These are phyloP conservation scores for Teleopsis dalmanni DNA, from an alignment of 1,140 invertebrate genomes.

Conservation along the genomic window DNA sequence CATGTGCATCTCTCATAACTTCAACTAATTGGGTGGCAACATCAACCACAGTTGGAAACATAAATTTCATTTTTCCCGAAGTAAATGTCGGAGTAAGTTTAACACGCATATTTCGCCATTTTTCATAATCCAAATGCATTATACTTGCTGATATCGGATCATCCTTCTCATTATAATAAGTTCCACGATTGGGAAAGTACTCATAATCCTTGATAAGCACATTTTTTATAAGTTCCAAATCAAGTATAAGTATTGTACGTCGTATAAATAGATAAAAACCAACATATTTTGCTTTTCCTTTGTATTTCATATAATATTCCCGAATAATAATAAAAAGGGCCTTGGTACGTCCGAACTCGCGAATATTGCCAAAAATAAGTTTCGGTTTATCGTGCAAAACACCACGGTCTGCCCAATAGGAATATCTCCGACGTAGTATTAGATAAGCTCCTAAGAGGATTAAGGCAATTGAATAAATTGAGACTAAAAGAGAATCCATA, in stretches of 20 bases:
- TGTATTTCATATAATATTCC: slow-evolving; percentile 34
- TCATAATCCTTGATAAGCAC: slow-evolving; percentile 53
- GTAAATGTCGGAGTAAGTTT: slow-evolving; percentile 52
- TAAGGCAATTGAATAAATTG: no score
- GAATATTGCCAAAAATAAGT: slow-evolving; percentile 35
- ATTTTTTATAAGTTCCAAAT: slow-evolving; percentile 54
- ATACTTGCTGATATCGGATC: slow-evolving; percentile 47
- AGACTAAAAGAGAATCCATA: no score
- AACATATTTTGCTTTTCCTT: slow-evolving; percentile 21
- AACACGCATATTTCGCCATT: slow-evolving; percentile 50
- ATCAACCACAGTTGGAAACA: slow-evolving; percentile 42
- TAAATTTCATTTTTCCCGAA: slow-evolving; percentile 50
- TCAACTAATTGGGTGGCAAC: slow-evolving; percentile 34
- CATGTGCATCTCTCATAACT: not conserved
- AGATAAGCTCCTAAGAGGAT: no score
- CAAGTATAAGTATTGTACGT: slow-evolving; percentile 23
- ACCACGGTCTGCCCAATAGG: slow-evolving; percentile 40
- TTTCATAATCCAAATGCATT: slow-evolving; percentile 43
- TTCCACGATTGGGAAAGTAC: slow-evolving; percentile 46
- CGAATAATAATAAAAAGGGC: slow-evolving; percentile 16
- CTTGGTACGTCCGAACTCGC: slow-evolving; percentile 14
- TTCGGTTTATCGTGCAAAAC: slow-evolving; percentile 36
- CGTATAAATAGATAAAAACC: slow-evolving; percentile 23
- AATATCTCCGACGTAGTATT: no score
- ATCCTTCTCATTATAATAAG: slow-evolving; percentile 42